A percentile compares a stretch with the other conserved stretches of the same genome.
phyloP scores from a whole-genome alignment of 2,888 invertebrate species.

The Selenia dentaria region DNA sequence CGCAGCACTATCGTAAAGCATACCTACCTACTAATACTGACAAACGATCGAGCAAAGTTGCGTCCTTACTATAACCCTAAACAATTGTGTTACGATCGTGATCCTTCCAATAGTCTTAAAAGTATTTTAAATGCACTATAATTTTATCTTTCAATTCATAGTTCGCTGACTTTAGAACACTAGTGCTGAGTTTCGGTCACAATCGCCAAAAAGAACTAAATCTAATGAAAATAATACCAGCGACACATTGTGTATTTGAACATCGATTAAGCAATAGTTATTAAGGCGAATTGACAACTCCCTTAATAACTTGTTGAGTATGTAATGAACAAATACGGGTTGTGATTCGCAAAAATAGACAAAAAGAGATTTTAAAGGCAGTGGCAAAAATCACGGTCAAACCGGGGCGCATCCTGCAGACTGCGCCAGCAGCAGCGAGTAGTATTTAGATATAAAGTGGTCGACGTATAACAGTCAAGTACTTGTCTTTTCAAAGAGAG shows the following conservation, averaged over 20 bases:
- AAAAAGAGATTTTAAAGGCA: background rate
- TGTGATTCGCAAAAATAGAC: background rate
- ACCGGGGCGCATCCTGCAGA: background rate
- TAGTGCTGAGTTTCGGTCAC: conserved; percentile 5
- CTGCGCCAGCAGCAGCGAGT: conserved; percentile 27
- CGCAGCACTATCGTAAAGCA: conserved; percentile 10
- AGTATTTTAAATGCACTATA: background rate
- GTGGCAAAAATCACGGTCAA: background rate
- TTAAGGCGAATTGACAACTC: too few species aligned
- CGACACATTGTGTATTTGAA: background rate
- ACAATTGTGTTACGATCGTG: too few species aligned
- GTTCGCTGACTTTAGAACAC: background rate
- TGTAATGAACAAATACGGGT: background rate
- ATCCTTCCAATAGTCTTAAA: background rate
- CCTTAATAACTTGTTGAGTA: too few species aligned
- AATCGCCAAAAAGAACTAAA: conserved; percentile 5
- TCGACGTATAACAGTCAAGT: conserved; percentile 15
- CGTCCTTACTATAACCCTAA: background rate
- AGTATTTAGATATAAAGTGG: conserved; percentile 36
- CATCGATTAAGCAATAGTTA: background rate
- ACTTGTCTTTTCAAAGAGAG: background rate
- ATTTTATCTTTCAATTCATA: background rate
- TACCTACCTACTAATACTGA: background rate
- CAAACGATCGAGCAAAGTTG: background rate
- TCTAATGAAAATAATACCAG: background rate